Evolutionary conservation across 2,888 invertebrate genomes (phyloP).

Genomic region (Siphlonurus alternatus): DNA sequence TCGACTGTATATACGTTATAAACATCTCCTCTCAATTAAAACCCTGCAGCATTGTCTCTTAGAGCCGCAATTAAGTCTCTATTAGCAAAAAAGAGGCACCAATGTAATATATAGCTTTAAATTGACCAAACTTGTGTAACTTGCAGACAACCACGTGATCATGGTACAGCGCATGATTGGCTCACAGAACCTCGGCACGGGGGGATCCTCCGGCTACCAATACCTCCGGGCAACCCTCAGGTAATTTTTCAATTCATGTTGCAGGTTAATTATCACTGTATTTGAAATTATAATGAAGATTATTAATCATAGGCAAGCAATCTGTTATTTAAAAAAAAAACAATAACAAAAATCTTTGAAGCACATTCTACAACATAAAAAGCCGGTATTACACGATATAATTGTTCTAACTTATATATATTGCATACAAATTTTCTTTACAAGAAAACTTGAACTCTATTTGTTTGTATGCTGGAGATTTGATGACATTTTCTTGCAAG

Average conservation of each 20-base stretch:
- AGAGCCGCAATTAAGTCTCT: not conserved
- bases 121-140: not conserved
- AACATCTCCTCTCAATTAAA: no score
- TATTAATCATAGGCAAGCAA: not conserved
- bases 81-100: not conserved
- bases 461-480: no score
- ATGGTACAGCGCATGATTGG: slow-evolving; percentile 99
- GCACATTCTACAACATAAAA: no score
- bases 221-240: slow-evolving; percentile 92
- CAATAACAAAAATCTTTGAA: slow-evolving; percentile 1
- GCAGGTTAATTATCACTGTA: not conserved
- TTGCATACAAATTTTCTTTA: no score
- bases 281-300: slow-evolving; percentile 7
- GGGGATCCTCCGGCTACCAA: slow-evolving; percentile 96
- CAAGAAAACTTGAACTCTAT: no score
- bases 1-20: no score
- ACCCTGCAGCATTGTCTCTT: not conserved
- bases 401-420: no score
- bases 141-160: slow-evolving; percentile 88
- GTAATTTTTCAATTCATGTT: slow-evolving; percentile 30
- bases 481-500: no score
- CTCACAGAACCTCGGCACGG: slow-evolving; percentile 87
- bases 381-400: no score
- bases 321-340: slow-evolving; percentile 7
- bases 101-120: not conserved